Percentiles rank a stretch among this genome's conserved stretches.
Evolutionary conservation across 2,888 invertebrate species (phyloP).

Genomic region (Drosophila quinaria): DNA sequence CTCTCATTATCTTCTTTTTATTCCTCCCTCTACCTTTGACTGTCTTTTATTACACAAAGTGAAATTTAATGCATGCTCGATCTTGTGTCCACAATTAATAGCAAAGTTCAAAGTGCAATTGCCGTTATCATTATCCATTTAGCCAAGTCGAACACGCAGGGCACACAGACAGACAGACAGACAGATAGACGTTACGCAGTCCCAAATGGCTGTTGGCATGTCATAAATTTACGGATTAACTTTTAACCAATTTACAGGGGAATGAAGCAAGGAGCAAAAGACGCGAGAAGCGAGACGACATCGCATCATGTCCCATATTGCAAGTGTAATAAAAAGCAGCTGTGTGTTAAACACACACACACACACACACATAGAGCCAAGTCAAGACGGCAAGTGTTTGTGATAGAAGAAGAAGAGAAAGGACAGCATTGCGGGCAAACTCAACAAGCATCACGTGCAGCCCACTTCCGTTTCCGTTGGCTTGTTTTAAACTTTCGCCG

Average conservation of each 20-base stretch:
- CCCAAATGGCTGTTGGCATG: constrained; percentile 76
- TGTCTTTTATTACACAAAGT: constrained; percentile 2
- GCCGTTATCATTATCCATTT: constrained; percentile 72
- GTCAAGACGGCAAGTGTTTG: constrained; percentile 65
- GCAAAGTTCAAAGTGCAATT: constrained; percentile 73
- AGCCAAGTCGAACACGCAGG: constrained; percentile 66
- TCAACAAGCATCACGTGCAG: constrained; percentile 77
- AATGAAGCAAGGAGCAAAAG: constrained; percentile 31
- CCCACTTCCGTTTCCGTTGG: constrained; percentile 77
- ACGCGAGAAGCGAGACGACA: constrained; percentile 48
- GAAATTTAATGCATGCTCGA: constrained; percentile 37
- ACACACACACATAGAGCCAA: constrained; percentile 40
- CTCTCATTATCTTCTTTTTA: background rate
- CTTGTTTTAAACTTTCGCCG: constrained; percentile 74
- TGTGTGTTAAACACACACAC: constrained; percentile 37
- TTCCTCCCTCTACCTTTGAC: too few species aligned
- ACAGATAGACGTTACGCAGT: constrained; percentile 51
- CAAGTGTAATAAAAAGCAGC: constrained; percentile 78
- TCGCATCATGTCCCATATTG: constrained; percentile 75
- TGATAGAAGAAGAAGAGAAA: constrained; percentile 70
- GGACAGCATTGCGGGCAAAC: constrained; percentile 56
- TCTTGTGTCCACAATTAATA: constrained; percentile 59
- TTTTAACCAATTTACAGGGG: constrained; percentile 80
- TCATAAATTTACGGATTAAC: constrained; percentile 80
- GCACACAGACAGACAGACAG: constrained; percentile 27